Percentiles rank a stretch among this genome's conserved stretches.
Evolutionary conservation across 2,113 vertebrate species (phyloP).

Genomic region (Sinocyclocheilus rhinocerous): DNA sequence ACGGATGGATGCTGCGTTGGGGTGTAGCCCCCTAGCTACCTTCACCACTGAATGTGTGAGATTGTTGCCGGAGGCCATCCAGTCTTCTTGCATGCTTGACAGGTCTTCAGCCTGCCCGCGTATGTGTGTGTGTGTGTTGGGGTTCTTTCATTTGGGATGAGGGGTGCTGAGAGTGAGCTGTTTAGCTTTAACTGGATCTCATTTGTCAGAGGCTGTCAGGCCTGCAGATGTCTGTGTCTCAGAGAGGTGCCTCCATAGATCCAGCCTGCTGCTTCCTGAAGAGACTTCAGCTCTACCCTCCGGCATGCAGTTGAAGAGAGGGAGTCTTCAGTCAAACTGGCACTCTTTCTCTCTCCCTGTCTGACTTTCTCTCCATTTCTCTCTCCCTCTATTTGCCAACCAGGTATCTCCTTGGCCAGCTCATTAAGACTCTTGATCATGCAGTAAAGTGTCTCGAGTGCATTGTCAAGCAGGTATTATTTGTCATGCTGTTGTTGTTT

Average conservation of each 20-base stretch:
- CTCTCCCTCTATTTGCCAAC: constrained; percentile 52
- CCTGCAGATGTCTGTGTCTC: constrained; percentile 63
- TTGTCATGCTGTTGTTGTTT: constrained; percentile 58
- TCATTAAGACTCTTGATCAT: constrained; percentile 77
- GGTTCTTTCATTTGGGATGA: constrained; percentile 58
- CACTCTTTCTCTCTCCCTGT: constrained; percentile 54
- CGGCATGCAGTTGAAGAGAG: constrained; percentile 53
- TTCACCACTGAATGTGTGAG: constrained; percentile 50
- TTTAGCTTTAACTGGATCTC: constrained; percentile 65
- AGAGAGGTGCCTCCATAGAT: constrained; percentile 53
- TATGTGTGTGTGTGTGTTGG: constrained; percentile 37
- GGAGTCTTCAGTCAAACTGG: constrained; percentile 61
- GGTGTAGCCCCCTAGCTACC: constrained; percentile 45
- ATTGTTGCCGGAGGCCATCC: constrained; percentile 60
- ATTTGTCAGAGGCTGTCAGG: constrained; percentile 65
- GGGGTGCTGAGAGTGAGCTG: constrained; percentile 58
- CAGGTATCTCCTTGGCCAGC: constrained; percentile 70
- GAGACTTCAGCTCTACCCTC: constrained; percentile 57
- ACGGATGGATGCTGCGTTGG: constrained; percentile 46
- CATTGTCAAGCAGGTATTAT: constrained; percentile 69
- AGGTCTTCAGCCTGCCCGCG: constrained; percentile 50
- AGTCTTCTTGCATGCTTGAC: constrained; percentile 57
- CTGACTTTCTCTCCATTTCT: constrained; percentile 50
- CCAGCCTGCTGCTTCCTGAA: constrained; percentile 55
- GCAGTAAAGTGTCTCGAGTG: constrained; percentile 70